Evolutionary conservation across 2,797 vertebrate genomes (phyloP).

Genomic region (Apogon talboti): DNA sequence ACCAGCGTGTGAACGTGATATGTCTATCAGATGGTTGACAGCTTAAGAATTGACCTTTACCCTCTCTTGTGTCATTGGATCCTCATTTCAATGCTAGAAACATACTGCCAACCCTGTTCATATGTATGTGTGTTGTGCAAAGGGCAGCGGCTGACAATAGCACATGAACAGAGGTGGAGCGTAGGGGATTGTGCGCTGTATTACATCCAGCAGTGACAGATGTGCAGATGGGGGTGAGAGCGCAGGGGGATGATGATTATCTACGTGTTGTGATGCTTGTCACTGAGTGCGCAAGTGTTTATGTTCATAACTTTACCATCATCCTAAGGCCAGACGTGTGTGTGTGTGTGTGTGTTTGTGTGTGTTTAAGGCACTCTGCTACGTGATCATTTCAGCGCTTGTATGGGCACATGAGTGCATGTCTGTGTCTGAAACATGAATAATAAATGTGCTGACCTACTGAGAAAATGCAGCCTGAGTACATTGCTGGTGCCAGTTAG

Average conservation of each 20-base stretch:
- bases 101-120: slow-evolving; percentile 22
- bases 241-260: slow-evolving; percentile 41
- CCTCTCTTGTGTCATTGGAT: slow-evolving; percentile 40
- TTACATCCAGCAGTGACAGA: slow-evolving; percentile 70
- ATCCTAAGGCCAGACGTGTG: slow-evolving; percentile 10
- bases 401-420: slow-evolving; percentile 16
- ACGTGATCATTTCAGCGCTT: background rate
- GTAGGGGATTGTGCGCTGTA: slow-evolving; percentile 50
- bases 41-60: slow-evolving; percentile 56
- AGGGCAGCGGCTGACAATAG: slow-evolving; percentile 51
- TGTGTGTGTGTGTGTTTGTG: no score
- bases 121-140: slow-evolving; percentile 18
- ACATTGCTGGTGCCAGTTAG: slow-evolving; percentile 20
- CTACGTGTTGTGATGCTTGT: slow-evolving; percentile 9
- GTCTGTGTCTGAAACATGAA: slow-evolving; percentile 63
- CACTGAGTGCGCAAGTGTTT: slow-evolving; percentile 2
- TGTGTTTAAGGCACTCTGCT: slow-evolving; percentile 11
- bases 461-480: slow-evolving; percentile 43
- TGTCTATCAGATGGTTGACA: slow-evolving; percentile 35
- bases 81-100: slow-evolving; percentile 30
- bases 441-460: slow-evolving; percentile 71
- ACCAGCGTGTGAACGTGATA: slow-evolving; percentile 30
- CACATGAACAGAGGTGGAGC: slow-evolving; percentile 37
- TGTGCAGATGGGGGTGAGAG: slow-evolving; percentile 49
- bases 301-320: slow-evolving; percentile 11